Evolutionary conservation across 2,888 invertebrate genomes (phyloP).

Genomic region (Conistra vaccinii): DNA sequence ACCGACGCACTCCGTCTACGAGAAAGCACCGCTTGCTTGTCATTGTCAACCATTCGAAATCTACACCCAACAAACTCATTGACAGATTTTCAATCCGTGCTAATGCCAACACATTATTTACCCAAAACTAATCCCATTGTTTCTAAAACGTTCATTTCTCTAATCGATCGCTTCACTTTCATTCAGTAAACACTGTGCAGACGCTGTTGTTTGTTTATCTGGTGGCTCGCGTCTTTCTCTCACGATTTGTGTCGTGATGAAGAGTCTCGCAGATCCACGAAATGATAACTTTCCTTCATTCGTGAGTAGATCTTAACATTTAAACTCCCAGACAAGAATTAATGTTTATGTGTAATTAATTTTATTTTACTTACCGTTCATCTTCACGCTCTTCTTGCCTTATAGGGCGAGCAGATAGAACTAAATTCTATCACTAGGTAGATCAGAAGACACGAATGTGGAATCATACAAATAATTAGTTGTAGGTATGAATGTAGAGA

Average conservation of each 20-base stretch:
- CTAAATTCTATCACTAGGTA: slow-evolving; percentile 9
- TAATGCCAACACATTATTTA: slow-evolving; percentile 27
- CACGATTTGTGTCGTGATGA: slow-evolving; percentile 82
- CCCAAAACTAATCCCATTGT: slow-evolving; percentile 55
- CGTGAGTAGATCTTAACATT: slow-evolving; percentile 75
- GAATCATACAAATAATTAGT: neutral
- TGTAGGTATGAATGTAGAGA: neutral
- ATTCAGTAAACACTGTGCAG: slow-evolving; percentile 52
- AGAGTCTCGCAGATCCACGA: slow-evolving; percentile 84
- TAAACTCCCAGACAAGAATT: slow-evolving; percentile 49
- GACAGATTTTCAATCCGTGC: slow-evolving; percentile 43
- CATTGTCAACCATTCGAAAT: slow-evolving; percentile 57
- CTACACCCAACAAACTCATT: slow-evolving; percentile 59
- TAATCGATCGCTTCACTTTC: slow-evolving; percentile 60
- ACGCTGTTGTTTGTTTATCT: slow-evolving; percentile 72
- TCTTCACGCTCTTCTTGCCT: slow-evolving; percentile 48
- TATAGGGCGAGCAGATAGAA: slow-evolving; percentile 34
- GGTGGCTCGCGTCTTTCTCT: slow-evolving; percentile 72
- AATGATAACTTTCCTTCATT: slow-evolving; percentile 79
- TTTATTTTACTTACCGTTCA: slow-evolving; percentile 48
- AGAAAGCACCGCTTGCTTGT: slow-evolving; percentile 76
- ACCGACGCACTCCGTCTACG: slow-evolving; percentile 78
- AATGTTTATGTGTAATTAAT: slow-evolving; percentile 61
- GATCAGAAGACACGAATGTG: neutral
- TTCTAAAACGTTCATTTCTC: slow-evolving; percentile 48